Base-by-base conservation (phyloP, 2,888 invertebrate genomes). In the Pseudanteris insignis region DNA sequence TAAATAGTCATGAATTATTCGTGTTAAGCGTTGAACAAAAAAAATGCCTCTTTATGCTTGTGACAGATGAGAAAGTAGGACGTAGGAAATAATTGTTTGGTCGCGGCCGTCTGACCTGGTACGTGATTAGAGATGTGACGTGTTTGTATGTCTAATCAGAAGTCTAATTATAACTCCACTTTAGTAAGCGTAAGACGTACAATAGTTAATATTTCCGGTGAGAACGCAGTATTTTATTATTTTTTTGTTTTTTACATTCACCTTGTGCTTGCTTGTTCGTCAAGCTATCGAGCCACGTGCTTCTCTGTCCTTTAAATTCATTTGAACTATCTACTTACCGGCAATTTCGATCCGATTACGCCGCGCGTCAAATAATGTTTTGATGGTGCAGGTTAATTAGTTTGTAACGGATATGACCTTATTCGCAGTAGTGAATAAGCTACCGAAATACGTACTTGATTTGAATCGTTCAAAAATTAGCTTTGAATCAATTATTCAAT, bases 111-210 rank as follows among this genome's bases (percentile, higher is more conserved):
- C 32, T 50, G 57, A 57, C 48, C 43, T 57, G 57, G 37, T 50
- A 57, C 57, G 57, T 50, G 44, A 48, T 57, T 57, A 57, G 57
- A 37, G 43, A 48, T 48, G 57, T 40, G 28, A 8, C 54, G 34
- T 57, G 59, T 51, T 59, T 46, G 44, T 50, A 12, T 44, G 34
- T 51, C 51, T 46, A 59, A 51, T 59, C 51, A 51, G 34, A 12
- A 51, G 51, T 46, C 50, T 51, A 59, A 59, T 51, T 51, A 50
- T 59, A 59, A 46, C 59, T 51, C 34, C 36, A 51, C 58, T 55
- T 36, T 14, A 43, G 25, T 15, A 28, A 46, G 15, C 33, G 13
- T 46, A 21, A 24, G 58, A 44, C 50, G 50, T 5, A 58, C 15
- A 50, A 50, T 50, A 50, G 50, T 44, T 37, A 34, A 44, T 58